A percentile compares a stretch with the other conserved stretches of the same genome.
These are phyloP conservation scores for Penaeus vannamei DNA, from an alignment of 1,140 invertebrate genomes.

Conservation along the genomic window DNA sequence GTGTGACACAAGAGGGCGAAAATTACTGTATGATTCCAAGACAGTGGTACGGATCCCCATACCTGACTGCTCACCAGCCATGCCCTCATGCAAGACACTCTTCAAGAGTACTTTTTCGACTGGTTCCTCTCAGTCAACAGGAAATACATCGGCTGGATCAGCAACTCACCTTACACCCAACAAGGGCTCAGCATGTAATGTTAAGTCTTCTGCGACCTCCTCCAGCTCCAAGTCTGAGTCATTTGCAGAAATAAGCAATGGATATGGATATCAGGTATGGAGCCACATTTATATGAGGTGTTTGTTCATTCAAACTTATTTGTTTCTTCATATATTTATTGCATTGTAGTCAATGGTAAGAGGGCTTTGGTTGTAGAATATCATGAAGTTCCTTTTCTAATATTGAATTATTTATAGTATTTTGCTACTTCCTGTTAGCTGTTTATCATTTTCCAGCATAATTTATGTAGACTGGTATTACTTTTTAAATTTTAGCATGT, in stretches of 20 bases:
- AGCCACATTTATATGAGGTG: background rate
- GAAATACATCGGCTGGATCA: background rate
- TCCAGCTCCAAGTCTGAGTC: slow-evolving; percentile 37
- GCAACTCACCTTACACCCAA: background rate
- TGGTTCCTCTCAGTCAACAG: background rate
- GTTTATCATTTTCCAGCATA: no score
- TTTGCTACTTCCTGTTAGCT: no score
- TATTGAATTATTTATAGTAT: no score
- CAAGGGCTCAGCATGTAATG: slow-evolving; percentile 1
- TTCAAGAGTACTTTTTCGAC: slow-evolving; percentile 22
- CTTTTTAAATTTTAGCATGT: no score
- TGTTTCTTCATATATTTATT: background rate
- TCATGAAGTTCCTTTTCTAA: no score
- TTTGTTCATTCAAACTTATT: background rate
- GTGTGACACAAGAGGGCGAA: slow-evolving; percentile 84
- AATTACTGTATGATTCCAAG: slow-evolving; percentile 88
- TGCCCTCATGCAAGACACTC: slow-evolving; percentile 22
- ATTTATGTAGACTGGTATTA: no score
- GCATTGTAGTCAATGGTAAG: background rate
- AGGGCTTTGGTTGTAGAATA: background rate
- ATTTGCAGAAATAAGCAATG: slow-evolving; percentile 45
- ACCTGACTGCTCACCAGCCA: slow-evolving; percentile 31
- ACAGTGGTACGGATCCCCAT: slow-evolving; percentile 77
- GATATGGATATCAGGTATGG: slow-evolving; percentile 57
- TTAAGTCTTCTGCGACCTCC: slow-evolving; percentile 20